These are phyloP conservation scores for Procambarus clarkii DNA, from an alignment of 1,140 invertebrate species.

Conservation along the genomic window DNA sequence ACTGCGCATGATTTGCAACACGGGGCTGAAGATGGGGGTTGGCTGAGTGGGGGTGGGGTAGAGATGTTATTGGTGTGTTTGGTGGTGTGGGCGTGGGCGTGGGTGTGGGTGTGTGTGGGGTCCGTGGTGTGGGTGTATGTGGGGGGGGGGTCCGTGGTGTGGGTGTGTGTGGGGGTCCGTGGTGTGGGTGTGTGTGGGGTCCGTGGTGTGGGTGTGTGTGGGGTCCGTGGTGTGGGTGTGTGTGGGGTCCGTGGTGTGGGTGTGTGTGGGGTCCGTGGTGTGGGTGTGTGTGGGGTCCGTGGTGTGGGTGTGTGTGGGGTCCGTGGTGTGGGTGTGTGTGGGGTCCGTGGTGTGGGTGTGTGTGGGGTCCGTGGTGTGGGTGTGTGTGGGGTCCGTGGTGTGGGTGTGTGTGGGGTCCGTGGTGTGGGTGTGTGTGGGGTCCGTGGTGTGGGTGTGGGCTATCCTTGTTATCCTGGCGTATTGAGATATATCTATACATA, in stretches of 20 bases:
- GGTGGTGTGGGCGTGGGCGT: no score
- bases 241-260: neutral
- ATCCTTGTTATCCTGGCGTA: no score
- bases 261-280: neutral
- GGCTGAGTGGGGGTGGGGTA: neutral
- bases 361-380: no score
- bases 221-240: neutral
- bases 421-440: no score
- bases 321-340: neutral
- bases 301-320: neutral
- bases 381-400: no score
- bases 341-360: no score
- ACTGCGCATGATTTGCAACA: constrained; percentile 12
- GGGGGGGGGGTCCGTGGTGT: neutral
- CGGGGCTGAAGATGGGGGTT: neutral
- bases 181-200: no score
- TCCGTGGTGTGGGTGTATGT: neutral
- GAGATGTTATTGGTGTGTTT: neutral
- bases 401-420: no score
- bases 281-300: neutral
- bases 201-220: neutral
- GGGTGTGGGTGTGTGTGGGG: no score
- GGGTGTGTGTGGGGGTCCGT: neutral
- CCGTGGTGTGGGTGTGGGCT: no score
- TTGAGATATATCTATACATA: no score